phyloP scores from a whole-genome alignment of 2,113 vertebrate genomes.

The Gracilinanus agilis region DNA sequence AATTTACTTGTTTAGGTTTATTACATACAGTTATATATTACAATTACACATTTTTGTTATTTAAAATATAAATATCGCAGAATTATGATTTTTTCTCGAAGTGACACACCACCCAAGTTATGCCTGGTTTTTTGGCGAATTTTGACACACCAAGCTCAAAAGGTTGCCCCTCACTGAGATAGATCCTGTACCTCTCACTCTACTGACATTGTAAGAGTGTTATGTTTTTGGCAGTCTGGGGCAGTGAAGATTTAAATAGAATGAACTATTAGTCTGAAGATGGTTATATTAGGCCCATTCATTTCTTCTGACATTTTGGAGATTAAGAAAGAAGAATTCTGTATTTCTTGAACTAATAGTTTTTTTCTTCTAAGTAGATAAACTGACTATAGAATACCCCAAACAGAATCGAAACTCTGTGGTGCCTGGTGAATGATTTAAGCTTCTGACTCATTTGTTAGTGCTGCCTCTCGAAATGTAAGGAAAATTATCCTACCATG shows the following conservation, averaged over 20 bases:
- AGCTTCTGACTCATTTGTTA: conserved; percentile 14
- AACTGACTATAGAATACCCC: background rate
- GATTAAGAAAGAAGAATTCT: conserved; percentile 19
- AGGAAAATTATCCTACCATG: conserved; percentile 30
- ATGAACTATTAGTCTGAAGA: background rate
- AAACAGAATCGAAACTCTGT: background rate
- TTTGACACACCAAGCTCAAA: too few relatives aligned
- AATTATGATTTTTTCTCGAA: too few relatives aligned
- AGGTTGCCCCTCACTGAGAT: too few relatives aligned
- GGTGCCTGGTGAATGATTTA: background rate
- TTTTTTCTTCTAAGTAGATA: background rate
- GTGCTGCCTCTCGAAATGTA: background rate
- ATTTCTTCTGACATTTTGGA: conserved; percentile 51
- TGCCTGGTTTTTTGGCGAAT: too few relatives aligned
- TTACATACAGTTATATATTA: too few relatives aligned
- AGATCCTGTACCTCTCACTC: background rate
- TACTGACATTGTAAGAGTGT: background rate
- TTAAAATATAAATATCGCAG: too few relatives aligned
- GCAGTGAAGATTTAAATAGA: background rate
- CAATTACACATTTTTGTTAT: too few relatives aligned
- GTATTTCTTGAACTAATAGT: conserved; percentile 27
- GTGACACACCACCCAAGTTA: too few relatives aligned
- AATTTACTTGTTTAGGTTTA: too few relatives aligned
- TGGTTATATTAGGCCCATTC: background rate
- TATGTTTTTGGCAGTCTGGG: background rate